Percentiles rank a stretch among this genome's conserved stretches.
Conservation (phyloP, 2,113 vertebrate genomes). For the Lepus europaeus region DNA sequence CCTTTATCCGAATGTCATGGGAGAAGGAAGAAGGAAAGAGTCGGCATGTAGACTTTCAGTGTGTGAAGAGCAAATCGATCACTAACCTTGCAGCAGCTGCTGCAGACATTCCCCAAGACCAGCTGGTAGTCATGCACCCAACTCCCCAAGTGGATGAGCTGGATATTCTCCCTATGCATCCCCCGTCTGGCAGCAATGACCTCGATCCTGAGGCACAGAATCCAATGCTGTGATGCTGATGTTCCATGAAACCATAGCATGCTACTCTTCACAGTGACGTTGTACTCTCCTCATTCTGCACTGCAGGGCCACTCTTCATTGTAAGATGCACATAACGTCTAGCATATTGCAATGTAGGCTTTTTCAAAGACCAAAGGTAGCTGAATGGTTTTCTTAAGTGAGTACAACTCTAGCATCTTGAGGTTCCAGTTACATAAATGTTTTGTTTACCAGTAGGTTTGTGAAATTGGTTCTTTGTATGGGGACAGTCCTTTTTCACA, state of each 20-base stretch:
- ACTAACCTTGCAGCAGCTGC: conserved; percentile 97
- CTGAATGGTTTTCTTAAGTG: conserved; percentile 79
- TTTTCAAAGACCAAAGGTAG: conserved; percentile 83
- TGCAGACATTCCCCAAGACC: conserved; percentile 98
- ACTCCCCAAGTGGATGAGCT: conserved; percentile 98
- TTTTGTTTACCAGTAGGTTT: conserved; percentile 89
- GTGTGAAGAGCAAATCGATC: conserved; percentile 99
- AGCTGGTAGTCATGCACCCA: conserved; percentile 97
- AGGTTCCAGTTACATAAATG: conserved; percentile 85
- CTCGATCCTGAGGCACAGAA: conserved; percentile 94
- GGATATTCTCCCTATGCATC: conserved; percentile 95
- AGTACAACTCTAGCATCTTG: conserved; percentile 74
- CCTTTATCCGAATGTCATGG: conserved; percentile 99
- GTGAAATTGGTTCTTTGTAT: conserved; percentile 87
- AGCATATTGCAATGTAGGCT: conserved; percentile 85
- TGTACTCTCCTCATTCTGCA: conserved; percentile 82
- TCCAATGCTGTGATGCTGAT: conserved; percentile 90
- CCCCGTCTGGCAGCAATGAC: conserved; percentile 91
- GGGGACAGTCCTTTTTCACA: conserved; percentile 86
- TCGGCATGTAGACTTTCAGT: conserved; percentile 98
- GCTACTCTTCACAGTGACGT: conserved; percentile 82
- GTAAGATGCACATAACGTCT: conserved; percentile 83
- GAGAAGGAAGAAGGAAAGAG: conserved; percentile 99
- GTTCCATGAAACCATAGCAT: conserved; percentile 83
- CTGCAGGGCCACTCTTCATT: conserved; percentile 86